phyloP scores from a whole-genome alignment of 2,797 vertebrate species.

The Threskiornis aethiopicus region DNA sequence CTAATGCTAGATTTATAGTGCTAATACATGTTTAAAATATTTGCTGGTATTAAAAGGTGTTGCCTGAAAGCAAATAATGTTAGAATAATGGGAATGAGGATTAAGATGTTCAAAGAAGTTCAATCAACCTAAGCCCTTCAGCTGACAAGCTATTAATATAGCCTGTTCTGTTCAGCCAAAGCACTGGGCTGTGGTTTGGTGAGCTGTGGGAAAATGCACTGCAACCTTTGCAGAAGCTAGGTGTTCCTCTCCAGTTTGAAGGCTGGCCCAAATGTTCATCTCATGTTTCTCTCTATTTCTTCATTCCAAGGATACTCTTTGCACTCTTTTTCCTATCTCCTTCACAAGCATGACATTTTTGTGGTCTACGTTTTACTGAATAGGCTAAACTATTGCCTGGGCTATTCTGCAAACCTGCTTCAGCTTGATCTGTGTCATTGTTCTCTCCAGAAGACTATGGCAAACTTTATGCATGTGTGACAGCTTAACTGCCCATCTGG shows the following conservation, averaged over 20 bases:
- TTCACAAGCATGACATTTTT: not conserved
- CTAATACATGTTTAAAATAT: not conserved
- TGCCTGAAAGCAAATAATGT: not conserved
- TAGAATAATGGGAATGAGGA: not conserved
- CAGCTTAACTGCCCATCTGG: not conserved
- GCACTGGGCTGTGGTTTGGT: not conserved
- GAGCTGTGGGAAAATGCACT: constrained; percentile 3
- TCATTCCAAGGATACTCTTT: not conserved
- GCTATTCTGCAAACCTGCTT: not conserved
- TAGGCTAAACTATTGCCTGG: not conserved
- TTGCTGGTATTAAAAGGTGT: not conserved
- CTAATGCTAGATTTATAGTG: not conserved
- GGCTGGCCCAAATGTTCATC: not conserved
- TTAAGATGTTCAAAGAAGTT: constrained; percentile 24
- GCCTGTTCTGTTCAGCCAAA: not conserved
- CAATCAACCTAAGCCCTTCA: not conserved
- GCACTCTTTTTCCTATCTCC: not conserved
- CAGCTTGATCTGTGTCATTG: not conserved
- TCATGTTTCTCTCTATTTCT: not conserved
- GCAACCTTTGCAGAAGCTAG: not conserved
- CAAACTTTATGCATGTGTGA: not conserved
- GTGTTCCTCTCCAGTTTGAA: not conserved
- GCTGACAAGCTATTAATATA: not conserved
- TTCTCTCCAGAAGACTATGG: not conserved
- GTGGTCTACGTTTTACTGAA: not conserved